phyloP scores from a whole-genome alignment of 2,797 vertebrate species.

The Nannoperca australis region DNA sequence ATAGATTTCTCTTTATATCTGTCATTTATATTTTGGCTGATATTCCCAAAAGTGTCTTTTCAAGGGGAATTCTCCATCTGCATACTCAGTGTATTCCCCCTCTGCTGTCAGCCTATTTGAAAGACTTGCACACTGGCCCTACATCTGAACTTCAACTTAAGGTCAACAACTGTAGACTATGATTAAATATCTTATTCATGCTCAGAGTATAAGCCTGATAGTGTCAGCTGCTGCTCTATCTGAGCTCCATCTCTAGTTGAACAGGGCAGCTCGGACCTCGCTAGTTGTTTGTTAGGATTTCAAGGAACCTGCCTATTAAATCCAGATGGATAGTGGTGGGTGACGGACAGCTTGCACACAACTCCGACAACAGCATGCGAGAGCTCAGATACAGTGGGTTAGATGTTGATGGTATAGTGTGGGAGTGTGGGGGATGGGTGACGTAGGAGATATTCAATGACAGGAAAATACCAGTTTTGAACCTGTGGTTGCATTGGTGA shows the following conservation, averaged over 20 bases:
- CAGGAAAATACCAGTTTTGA: conserved; percentile 58
- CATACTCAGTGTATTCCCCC: conserved; percentile 21
- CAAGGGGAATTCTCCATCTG: conserved; percentile 14
- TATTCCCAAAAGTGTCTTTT: neutral
- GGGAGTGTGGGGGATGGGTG: conserved; percentile 49
- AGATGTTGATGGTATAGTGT: conserved; percentile 14
- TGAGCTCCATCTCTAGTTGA: conserved; percentile 32
- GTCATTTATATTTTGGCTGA: conserved; percentile 30
- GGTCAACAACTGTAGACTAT: conserved; percentile 48
- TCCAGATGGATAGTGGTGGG: conserved; percentile 59
- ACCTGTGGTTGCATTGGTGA: neutral
- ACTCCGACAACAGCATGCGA: conserved; percentile 44
- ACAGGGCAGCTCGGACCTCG: conserved; percentile 42
- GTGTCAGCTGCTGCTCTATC: conserved; percentile 43
- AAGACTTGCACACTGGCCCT: neutral
- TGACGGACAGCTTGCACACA: conserved; percentile 65
- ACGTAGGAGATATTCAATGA: conserved; percentile 30
- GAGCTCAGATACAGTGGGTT: conserved; percentile 32
- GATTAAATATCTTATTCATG: conserved; percentile 64
- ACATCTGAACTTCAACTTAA: conserved; percentile 41
- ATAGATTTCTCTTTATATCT: conserved; percentile 3
- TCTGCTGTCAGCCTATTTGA: conserved; percentile 36
- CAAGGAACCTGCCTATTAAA: conserved; percentile 57
- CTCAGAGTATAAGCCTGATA: conserved; percentile 15
- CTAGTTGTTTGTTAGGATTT: conserved; percentile 47